Conservation (phyloP, 2,797 vertebrate genomes). For the Falco peregrinus region DNA sequence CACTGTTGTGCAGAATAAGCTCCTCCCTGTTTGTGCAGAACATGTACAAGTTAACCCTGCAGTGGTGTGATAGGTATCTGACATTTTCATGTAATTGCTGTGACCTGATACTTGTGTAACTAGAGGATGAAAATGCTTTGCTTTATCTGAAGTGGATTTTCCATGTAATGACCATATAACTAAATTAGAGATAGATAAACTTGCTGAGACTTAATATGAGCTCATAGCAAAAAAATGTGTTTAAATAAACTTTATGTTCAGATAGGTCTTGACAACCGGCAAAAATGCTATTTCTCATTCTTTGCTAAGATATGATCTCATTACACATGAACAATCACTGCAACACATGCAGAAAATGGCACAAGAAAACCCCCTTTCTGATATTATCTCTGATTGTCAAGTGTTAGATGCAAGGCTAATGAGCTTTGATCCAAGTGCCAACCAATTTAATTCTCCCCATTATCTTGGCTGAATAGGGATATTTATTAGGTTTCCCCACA, state of each 20-base stretch:
- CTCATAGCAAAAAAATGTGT: constrained; percentile 48
- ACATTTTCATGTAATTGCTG: constrained; percentile 20
- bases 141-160: constrained; percentile 53
- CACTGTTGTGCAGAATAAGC: not conserved
- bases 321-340: constrained; percentile 24
- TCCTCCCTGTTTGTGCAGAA: not conserved
- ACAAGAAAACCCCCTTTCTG: not conserved
- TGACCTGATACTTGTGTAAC: constrained; percentile 43
- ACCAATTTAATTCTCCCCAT: constrained; percentile 42
- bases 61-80: not conserved
- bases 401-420: constrained; percentile 19
- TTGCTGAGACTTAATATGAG: constrained; percentile 41
- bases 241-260: constrained; percentile 49
- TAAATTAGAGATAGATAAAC: constrained; percentile 52
- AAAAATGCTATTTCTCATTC: constrained; percentile 55
- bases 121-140: constrained; percentile 8
- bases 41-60: not conserved
- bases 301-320: constrained; percentile 43
- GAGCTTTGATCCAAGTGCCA: constrained; percentile 46
- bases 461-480: constrained; percentile 31
- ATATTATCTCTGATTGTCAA: constrained; percentile 41
- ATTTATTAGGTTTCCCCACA: constrained; percentile 46
- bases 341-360: not conserved
- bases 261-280: constrained; percentile 18
- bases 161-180: constrained; percentile 32